Conservation (phyloP, 1,140 invertebrate genomes). For the Drosophila quadrilineata region DNA sequence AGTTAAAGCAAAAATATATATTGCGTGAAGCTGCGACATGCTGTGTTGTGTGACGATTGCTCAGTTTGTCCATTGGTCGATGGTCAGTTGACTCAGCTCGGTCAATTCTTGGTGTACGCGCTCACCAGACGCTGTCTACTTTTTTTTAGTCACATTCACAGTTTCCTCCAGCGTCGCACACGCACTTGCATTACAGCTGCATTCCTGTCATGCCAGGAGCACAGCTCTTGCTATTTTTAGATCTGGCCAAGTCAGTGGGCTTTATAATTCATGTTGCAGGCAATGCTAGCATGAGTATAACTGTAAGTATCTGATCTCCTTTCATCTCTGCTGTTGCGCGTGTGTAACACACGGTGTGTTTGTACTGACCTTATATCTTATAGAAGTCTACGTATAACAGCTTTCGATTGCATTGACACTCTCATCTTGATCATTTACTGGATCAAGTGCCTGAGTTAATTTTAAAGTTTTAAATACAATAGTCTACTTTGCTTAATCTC, state of each 20-base stretch:
- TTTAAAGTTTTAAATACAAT: too few species aligned
- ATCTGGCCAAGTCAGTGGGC: conserved; percentile 63
- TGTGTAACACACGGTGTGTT: too few species aligned
- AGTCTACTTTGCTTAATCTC: too few species aligned
- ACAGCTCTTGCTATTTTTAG: conserved; percentile 67
- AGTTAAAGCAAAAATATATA: conserved; percentile 36
- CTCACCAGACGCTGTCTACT: conserved; percentile 61
- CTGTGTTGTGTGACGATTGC: conserved; percentile 56
- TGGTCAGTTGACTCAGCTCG: background rate
- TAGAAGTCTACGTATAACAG: too few species aligned
- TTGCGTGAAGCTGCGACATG: conserved; percentile 72
- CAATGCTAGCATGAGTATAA: too few species aligned
- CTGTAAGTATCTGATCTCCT: too few species aligned
- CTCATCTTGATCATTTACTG: too few species aligned
- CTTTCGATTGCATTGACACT: too few species aligned
- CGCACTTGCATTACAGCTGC: conserved; percentile 67
- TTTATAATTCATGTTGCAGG: conserved; percentile 47
- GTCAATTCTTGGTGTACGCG: conserved; percentile 35
- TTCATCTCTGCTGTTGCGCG: too few species aligned
- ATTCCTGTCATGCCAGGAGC: conserved; percentile 59
- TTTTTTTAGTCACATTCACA: conserved; percentile 41
- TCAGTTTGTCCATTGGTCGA: conserved; percentile 19
- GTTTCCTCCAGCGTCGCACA: conserved; percentile 20
- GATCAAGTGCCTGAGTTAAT: too few species aligned
- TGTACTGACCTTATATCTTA: too few species aligned